These are phyloP conservation scores for Diphyllodes magnificus DNA, from an alignment of 2,113 vertebrate species.

Conservation along the genomic window DNA sequence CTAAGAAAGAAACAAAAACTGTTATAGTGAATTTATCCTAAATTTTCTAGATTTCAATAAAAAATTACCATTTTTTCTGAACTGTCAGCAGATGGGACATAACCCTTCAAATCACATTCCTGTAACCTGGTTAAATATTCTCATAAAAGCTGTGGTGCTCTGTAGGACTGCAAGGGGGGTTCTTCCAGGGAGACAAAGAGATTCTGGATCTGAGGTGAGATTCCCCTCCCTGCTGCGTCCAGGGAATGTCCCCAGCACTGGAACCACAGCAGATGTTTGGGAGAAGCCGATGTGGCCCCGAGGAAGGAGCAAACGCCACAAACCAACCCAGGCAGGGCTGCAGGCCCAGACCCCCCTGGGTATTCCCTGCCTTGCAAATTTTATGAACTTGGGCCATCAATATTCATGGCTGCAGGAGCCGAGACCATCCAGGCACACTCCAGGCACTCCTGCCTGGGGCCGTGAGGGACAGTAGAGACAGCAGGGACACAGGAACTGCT, in stretches of 20 bases:
- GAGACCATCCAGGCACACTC: neutral
- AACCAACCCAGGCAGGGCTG: neutral
- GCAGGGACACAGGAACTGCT: neutral
- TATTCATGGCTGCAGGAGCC: neutral
- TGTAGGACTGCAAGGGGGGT: neutral
- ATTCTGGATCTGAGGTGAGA: neutral
- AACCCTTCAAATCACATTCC: neutral
- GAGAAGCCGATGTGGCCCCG: neutral
- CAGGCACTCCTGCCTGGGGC: neutral
- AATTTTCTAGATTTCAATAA: neutral
- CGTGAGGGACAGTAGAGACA: neutral
- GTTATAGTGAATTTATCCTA: neutral
- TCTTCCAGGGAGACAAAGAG: neutral
- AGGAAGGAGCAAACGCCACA: neutral
- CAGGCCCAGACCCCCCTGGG: neutral
- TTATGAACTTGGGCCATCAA: rapidly evolving
- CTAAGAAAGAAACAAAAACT: neutral
- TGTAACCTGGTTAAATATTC: neutral
- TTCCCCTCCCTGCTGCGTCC: neutral
- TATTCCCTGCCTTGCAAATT: neutral
- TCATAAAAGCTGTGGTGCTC: rapidly evolving
- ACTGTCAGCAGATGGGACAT: neutral
- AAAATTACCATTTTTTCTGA: neutral
- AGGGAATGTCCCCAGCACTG: rapidly evolving
- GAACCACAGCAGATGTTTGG: neutral